Percentiles rank a stretch among this genome's conserved stretches.
These are phyloP conservation scores for Phyto melanocephala DNA, from an alignment of 2,888 invertebrate species.

Conservation along the genomic window DNA sequence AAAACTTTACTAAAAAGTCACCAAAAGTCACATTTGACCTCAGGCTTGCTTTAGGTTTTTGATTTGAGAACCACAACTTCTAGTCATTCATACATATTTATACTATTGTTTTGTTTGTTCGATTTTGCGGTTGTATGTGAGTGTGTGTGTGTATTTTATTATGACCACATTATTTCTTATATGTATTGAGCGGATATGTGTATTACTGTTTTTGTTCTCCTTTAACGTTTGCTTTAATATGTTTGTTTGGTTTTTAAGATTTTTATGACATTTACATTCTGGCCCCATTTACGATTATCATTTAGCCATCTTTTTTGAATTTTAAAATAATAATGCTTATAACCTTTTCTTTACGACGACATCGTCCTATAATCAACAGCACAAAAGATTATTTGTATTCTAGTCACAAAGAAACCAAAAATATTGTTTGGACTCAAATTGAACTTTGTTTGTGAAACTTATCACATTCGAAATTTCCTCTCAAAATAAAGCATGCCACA, in stretches of 20 bases:
- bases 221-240: no score
- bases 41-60: no score
- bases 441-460: neutral
- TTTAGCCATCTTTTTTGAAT: constrained; percentile 46
- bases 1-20: no score
- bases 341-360: constrained; percentile 16
- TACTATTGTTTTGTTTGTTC: constrained; percentile 4
- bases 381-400: neutral
- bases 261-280: constrained; percentile 50
- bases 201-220: neutral
- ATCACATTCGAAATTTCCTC: neutral
- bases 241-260: neutral
- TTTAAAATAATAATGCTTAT: constrained; percentile 36
- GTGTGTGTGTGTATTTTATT: neutral
- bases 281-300: constrained; percentile 45
- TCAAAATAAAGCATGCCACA: neutral
- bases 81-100: neutral
- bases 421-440: neutral
- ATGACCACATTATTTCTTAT: neutral
- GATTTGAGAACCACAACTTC: no score
- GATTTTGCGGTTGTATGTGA: neutral
- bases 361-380: neutral
- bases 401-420: neutral
- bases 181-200: neutral
- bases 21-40: no score